These are phyloP conservation scores for Willisornis vidua DNA, from an alignment of 2,113 vertebrate genomes.

Conservation along the genomic window DNA sequence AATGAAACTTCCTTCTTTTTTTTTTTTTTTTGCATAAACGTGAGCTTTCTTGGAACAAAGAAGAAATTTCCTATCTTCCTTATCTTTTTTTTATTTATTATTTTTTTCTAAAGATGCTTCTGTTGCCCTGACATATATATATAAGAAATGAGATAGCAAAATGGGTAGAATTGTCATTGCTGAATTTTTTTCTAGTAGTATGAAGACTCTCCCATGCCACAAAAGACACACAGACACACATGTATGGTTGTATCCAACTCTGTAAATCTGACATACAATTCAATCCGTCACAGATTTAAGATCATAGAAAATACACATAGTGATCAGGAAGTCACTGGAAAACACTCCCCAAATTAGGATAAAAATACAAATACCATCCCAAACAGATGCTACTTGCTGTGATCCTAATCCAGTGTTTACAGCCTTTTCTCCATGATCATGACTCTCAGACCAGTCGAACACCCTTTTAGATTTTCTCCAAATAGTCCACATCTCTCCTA, in stretches of 20 bases:
- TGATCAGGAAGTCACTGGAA: not conserved
- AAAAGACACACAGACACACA: not conserved
- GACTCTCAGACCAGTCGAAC: not conserved
- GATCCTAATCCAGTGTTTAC: not conserved
- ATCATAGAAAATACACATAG: not conserved
- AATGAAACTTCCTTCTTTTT: accelerated
- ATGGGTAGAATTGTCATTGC: not conserved
- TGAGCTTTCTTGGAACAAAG: not conserved
- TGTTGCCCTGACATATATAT: not conserved
- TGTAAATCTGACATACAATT: not conserved
- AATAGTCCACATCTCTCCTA: not conserved
- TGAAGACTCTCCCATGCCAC: not conserved
- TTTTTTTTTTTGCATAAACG: not conserved
- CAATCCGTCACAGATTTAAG: not conserved
- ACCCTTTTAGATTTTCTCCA: not conserved
- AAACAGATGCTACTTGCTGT: not conserved
- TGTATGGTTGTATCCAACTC: not conserved
- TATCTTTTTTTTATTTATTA: not conserved
- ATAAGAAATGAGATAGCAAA: not conserved
- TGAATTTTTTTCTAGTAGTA: not conserved
- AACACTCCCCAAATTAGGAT: not conserved
- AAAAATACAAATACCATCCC: not conserved
- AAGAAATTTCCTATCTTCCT: not conserved
- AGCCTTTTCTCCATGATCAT: not conserved
- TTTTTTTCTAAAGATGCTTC: not conserved